Base-by-base conservation (phyloP, 2,888 invertebrate genomes). In the Drosophila macrospina region DNA sequence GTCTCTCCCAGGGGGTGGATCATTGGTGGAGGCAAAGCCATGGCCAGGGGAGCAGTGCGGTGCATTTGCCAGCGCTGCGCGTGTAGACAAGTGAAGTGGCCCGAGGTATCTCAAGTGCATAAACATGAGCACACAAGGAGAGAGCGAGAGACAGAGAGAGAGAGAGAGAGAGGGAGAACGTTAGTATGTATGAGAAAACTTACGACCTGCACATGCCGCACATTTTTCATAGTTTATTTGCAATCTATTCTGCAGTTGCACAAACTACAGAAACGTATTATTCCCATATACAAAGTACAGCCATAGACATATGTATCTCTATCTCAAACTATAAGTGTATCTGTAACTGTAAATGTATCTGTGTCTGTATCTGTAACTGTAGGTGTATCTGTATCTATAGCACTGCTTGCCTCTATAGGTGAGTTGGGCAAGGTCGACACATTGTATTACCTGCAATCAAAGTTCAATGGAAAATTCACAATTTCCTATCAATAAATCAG, bases 51-150 rank as follows among this genome's bases (percentile, higher is more conserved):
- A 30, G 32, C 4, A 2, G 52, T 57, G 20, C 37, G 30, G 52
- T 72, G 76, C 75, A 75, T 64, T 62, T 62, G 50, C 52, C 48
- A 44, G 28, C 64, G 70, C 59, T 28, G 86, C 82, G 82, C 82
- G 82, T 83, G 82, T 87, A 77, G 77, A 77, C 69, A 78, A 65
- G 54, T 83, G 69, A 76, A 87, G 82, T 85, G 65, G 54, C 62
- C 57, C 61, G 59, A 60, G 75, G 67, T 82, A 82, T 87, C 87
- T 81, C 86, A 64, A 83, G 86, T 87, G 72, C 78, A 78, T 70
- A 64, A 64, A 80, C 48, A 71, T 60, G 55, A 71, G 60, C 45
- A 45, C 50, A 63, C 34, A 11, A 39, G 7, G 42, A 16, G 8
- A 3, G 20, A 6, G 24, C 7, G 42, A 4, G 20, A 13, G 47